Evolutionary conservation across 2,888 invertebrate species (phyloP).

Genomic region (Seira sanloemensis): DNA sequence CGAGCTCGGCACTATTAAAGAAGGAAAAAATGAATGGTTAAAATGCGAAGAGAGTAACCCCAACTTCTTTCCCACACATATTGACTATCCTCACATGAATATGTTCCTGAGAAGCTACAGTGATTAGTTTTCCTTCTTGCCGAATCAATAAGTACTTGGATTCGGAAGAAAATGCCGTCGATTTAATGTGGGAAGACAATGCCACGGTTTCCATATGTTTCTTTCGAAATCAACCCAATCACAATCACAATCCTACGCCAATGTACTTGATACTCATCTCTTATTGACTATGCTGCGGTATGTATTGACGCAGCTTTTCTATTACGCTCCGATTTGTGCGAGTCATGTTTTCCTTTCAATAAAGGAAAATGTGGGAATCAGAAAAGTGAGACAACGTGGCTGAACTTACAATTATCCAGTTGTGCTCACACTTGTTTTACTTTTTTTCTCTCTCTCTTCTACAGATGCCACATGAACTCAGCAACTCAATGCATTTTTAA

Average conservation of each 20-base stretch:
- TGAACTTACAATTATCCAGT: constrained; percentile 57
- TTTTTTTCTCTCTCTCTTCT: too few relatives aligned
- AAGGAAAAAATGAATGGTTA: constrained; percentile 10
- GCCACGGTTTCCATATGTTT: not conserved
- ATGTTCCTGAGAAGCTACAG: not conserved
- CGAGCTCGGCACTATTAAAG: not conserved
- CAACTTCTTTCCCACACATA: not conserved
- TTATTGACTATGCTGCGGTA: constrained; percentile 17
- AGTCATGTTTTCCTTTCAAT: too few relatives aligned
- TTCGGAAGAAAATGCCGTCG: not conserved
- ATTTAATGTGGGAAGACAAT: not conserved
- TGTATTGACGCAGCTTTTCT: constrained; percentile 2
- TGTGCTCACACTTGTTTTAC: constrained; percentile 14
- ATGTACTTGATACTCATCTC: not conserved
- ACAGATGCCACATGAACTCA: too few relatives aligned
- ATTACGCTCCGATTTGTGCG: not conserved
- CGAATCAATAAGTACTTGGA: not conserved
- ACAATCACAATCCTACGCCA: not conserved
- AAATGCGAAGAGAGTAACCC: not conserved
- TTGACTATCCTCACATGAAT: not conserved
- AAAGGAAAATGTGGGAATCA: constrained; percentile 39
- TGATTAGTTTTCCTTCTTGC: constrained; percentile 1
- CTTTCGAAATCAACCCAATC: not conserved
- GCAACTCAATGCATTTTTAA: not conserved
- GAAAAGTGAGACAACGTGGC: constrained; percentile 60